Evolutionary conservation across 2,888 invertebrate genomes (phyloP), one percentile per base, ranked within the genome.

Genomic region (Argyresthia goedartella): DNA sequence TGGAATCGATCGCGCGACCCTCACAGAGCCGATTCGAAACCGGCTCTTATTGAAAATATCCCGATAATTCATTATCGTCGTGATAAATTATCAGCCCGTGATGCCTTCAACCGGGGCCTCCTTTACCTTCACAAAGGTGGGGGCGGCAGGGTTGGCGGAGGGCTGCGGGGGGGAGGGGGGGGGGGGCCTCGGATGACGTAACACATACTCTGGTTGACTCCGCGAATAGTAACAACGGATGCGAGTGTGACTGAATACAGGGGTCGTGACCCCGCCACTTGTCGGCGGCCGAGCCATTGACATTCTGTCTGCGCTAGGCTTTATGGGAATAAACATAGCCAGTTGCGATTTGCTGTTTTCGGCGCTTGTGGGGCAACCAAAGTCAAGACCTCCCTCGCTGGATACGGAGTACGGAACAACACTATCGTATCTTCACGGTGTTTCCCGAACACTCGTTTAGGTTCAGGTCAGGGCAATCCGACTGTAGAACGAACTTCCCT

Each of bases 41-140:
- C 50, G 60, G 66, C 68, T 69, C 67, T 81, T 82, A 81, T 80
- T 80, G 81, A 76, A 77, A 64, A 64, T 58, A 63, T 64, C 59
- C 73, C 80, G 74, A 82, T 82, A 84, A 85, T 85, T 85, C 82
- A 84, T 85, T 84, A 84, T 73, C 66, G 68, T 62, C 75, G 76
- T 85, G 84, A 85, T 82, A 81, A 85, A 85, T 84, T 84, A 79
- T 75, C 78, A 66, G 66, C 67, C 71, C 50, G 42, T 50, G 42
- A 66, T 66, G 77, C 73, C 81, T 85, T 82, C 71, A 84, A 79
- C 73, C 64, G 68, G 73, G 65, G 71, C 76, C 80, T 82, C 80
- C 82, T 85, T 81, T 80, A 78, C 82, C 80, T 75, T 67, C 67
- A 81, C 80, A 81, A 85, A 81, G 65, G 81, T 77, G 52, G 50